Evolutionary conservation across 2,113 vertebrate species (phyloP).

Genomic region (Muntiacus reevesi): DNA sequence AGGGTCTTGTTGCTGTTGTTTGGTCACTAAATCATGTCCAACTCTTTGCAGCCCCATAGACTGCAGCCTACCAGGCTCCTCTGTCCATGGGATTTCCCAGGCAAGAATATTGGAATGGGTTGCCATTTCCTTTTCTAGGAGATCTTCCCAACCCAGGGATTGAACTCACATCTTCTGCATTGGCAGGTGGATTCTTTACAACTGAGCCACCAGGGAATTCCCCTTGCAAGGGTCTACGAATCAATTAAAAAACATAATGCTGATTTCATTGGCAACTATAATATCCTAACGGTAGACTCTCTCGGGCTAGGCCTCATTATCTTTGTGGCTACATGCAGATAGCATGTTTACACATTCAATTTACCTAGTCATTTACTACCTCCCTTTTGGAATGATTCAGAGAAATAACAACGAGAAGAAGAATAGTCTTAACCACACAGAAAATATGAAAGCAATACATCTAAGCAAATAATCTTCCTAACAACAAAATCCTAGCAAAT

Average conservation of each 20-base stretch:
- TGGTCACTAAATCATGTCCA: neutral
- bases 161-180: neutral
- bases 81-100: neutral
- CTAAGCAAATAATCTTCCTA: neutral
- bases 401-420: slow-evolving; percentile 14
- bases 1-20: neutral
- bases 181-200: neutral
- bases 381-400: neutral
- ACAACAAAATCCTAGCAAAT: neutral
- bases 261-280: neutral
- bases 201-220: neutral
- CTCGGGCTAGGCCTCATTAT: neutral
- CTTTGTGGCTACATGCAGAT: neutral
- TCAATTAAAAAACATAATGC: neutral
- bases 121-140: neutral
- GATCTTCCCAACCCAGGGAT: neutral
- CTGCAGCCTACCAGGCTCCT: neutral
- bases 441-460: neutral
- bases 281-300: neutral
- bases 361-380: neutral
- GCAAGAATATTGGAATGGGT: neutral
- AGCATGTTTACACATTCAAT: neutral
- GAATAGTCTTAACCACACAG: neutral
- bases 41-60: neutral
- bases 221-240: neutral